Conservation (phyloP, 37 sponge, comb jelly and placozoan genomes). For the Amphimedon queenslandica region DNA sequence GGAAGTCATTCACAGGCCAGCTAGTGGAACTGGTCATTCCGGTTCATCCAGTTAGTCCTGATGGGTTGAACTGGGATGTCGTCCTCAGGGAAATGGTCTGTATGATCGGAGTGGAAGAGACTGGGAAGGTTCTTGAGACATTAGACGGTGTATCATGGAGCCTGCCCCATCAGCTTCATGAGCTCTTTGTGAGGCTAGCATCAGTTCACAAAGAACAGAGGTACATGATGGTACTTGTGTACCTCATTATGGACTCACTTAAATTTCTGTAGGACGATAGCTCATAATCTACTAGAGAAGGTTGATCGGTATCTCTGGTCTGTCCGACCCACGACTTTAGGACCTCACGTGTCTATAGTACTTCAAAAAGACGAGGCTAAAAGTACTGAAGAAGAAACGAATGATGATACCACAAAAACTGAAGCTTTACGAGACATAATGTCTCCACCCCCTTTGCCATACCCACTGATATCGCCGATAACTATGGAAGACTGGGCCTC, state of each 20-base stretch:
- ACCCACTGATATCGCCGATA: too few species aligned
- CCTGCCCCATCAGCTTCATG: neutral
- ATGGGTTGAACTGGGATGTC: neutral
- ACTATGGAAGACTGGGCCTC: neutral
- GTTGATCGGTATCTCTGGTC: slow-evolving; percentile 61
- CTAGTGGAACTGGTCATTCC: too few species aligned
- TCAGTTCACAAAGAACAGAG: neutral
- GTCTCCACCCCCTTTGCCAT: too few species aligned
- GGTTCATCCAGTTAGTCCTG: too few species aligned
- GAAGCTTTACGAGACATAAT: too few species aligned
- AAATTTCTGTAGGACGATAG: slow-evolving; percentile 9
- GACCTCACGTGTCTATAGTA: too few species aligned
- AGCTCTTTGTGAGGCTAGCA: neutral
- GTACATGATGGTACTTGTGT: neutral
- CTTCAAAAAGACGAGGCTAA: slow-evolving; percentile 10
- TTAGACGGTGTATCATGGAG: neutral
- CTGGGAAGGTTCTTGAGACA: neutral
- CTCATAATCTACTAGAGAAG: slow-evolving; percentile 40
- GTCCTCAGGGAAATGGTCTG: neutral
- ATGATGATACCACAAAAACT: too few species aligned
- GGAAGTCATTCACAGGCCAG: too few species aligned
- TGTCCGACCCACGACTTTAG: slow-evolving; percentile 19
- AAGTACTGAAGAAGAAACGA: neutral
- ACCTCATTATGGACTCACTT: neutral
- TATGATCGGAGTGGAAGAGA: neutral